Conservation (phyloP, 1,140 invertebrate genomes). For the Goniozus legneri region DNA sequence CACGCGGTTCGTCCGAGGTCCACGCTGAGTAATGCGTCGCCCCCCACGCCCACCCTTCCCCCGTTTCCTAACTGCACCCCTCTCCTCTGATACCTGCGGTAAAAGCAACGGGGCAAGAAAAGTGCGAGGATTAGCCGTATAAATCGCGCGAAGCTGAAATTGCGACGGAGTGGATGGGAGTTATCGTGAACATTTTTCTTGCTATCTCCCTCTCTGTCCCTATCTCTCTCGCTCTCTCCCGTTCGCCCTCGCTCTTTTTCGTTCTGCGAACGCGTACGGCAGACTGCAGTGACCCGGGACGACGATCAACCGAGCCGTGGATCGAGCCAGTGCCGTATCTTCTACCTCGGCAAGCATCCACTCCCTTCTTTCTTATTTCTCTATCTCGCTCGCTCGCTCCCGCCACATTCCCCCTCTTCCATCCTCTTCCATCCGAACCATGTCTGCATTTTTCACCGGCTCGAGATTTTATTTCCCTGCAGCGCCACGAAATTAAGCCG, state of each 20-base stretch:
- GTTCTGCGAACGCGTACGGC: conserved; percentile 20
- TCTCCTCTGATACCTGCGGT: background rate
- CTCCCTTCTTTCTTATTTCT: too few relatives aligned
- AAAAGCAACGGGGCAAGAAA: conserved; percentile 19
- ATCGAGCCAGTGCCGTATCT: conserved; percentile 45
- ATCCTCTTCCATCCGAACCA: conserved; percentile 18
- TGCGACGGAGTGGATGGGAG: conserved; percentile 26
- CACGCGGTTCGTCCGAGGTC: background rate
- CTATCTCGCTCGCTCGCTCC: conserved; percentile 2
- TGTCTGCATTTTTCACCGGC: conserved; percentile 50
- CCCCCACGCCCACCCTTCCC: too few relatives aligned
- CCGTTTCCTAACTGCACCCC: too few relatives aligned
- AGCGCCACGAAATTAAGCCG: conserved; percentile 54
- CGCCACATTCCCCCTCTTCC: background rate
- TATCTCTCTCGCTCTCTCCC: conserved; percentile 5
- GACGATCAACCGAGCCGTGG: conserved; percentile 40
- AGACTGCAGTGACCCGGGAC: conserved; percentile 40
- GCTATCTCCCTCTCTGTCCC: conserved; percentile 9
- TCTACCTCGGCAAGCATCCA: too few relatives aligned
- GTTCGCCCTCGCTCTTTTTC: conserved; percentile 12
- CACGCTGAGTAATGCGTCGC: background rate
- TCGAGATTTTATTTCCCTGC: conserved; percentile 50
- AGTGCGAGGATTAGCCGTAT: conserved; percentile 35
- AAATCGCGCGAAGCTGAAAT: conserved; percentile 25
- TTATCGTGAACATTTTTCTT: conserved; percentile 42